phyloP scores from a whole-genome alignment of 1,140 invertebrate species.

The Saccostrea glomerata region DNA sequence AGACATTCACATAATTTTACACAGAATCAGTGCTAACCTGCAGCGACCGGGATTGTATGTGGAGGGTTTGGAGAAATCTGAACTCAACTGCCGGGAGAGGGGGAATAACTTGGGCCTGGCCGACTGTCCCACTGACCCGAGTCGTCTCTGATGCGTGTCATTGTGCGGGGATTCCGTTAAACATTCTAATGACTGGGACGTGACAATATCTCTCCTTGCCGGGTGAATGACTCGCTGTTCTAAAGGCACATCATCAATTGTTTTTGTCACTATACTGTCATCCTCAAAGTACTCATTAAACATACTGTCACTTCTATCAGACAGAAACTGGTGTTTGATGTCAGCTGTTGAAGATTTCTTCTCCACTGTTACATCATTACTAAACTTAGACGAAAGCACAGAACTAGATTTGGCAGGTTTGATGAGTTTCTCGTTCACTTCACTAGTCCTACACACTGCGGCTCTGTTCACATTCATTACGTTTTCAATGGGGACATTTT shows the following conservation, averaged over 20 bases:
- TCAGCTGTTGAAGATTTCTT: slow-evolving; percentile 44
- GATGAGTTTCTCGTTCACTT: slow-evolving; percentile 10
- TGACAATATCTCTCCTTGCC: neutral
- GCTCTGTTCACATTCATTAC: slow-evolving; percentile 56
- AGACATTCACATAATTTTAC: too few relatives aligned
- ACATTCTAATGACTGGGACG: slow-evolving; percentile 35
- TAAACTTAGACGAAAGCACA: neutral
- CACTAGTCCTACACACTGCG: neutral
- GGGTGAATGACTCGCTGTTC: slow-evolving; percentile 63
- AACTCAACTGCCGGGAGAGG: slow-evolving; percentile 66
- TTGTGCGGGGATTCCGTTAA: neutral
- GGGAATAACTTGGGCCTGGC: slow-evolving; percentile 55
- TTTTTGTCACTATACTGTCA: slow-evolving; percentile 65
- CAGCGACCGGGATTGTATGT: slow-evolving; percentile 64
- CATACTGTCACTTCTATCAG: slow-evolving; percentile 71
- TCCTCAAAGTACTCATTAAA: slow-evolving; percentile 75
- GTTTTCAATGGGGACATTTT: slow-evolving; percentile 62
- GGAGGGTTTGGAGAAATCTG: slow-evolving; percentile 56
- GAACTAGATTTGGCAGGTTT: slow-evolving; percentile 28
- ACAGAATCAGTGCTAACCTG: slow-evolving; percentile 57
- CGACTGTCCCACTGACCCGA: slow-evolving; percentile 59
- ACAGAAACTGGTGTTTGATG: slow-evolving; percentile 60
- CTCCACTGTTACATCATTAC: neutral
- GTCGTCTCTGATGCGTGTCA: slow-evolving; percentile 45
- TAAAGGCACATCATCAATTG: slow-evolving; percentile 67